Evolutionary conservation across 2,113 vertebrate genomes (phyloP), one percentile per base, ranked within the genome.

Genomic region (Argyrosomus japonicus): DNA sequence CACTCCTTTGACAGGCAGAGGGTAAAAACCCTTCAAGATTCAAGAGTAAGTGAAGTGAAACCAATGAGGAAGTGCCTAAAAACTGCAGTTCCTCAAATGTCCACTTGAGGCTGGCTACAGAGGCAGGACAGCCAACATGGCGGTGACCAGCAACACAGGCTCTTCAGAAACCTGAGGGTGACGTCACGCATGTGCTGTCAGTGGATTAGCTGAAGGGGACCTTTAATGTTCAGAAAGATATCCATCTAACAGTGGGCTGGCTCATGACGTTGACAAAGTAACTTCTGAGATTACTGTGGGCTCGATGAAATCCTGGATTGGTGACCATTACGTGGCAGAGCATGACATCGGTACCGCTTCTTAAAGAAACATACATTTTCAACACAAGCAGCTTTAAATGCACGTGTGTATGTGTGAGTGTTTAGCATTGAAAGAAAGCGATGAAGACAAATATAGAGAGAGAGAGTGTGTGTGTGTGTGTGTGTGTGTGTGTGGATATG

Each of bases 171-270:
- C 25, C 25, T 27, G 25, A 27, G 29, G 29, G 29, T 32, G 29
- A 32, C 29, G 29, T 32, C 29, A 32, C 29, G 5, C 29, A 32
- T 32, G 5, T 32, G 29, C 29, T 32, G 29, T 32, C 29, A 5
- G 29, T 32, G 29, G 88, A 92, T 91, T 82, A 86, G 75, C 76
- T 4, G n/a, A 40, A 67, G 74, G 75, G 51, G 69, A 65, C 68
- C 64, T 83, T 64, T 72, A 68, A 84, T 87, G 81, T 87, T 87
- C 80, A 60, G 32, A 63, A 70, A 82, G 72, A 71, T 83, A 85
- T 77, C 51, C 45, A 80, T 81, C 40, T 56, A 48, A 74, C 47
- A 64, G 79, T 61, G 73, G 32, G 53, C 53, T 54, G 67, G 51
- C 63, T 56, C 51, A 43, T 51, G 69, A 80, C 15, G n/a, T 40